These are phyloP conservation scores for Archaeoteleia sp. DNA, from an alignment of 2,888 invertebrate species.

Conservation along the genomic window DNA sequence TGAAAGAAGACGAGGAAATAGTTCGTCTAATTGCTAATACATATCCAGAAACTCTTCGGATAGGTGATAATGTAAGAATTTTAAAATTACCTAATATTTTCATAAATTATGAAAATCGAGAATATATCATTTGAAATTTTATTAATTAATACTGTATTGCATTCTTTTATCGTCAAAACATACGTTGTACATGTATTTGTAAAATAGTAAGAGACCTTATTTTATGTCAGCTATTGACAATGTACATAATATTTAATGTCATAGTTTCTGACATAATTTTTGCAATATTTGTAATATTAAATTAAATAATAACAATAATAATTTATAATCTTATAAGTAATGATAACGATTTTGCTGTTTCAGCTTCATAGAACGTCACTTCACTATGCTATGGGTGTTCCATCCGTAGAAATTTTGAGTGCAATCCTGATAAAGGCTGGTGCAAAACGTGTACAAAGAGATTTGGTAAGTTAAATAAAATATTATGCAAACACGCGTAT, in stretches of 20 bases:
- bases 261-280: background rate
- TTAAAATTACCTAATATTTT: slow-evolving; percentile 9
- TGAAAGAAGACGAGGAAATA: slow-evolving; percentile 88
- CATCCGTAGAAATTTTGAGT: slow-evolving; percentile 87
- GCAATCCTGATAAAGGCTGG: slow-evolving; percentile 88
- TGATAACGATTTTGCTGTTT: too few species aligned
- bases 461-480: slow-evolving; percentile 77
- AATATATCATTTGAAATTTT: too few species aligned
- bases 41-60: slow-evolving; percentile 83
- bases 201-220: too few species aligned
- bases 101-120: background rate
- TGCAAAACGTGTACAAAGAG: slow-evolving; percentile 88
- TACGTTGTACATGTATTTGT: too few species aligned
- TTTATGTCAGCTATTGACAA: too few species aligned
- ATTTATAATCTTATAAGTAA: background rate
- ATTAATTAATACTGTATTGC: too few species aligned
- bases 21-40: slow-evolving; percentile 85
- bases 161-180: too few species aligned
- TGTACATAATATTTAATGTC: too few species aligned
- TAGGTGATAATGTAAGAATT: slow-evolving; percentile 88
- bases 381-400: slow-evolving; percentile 94
- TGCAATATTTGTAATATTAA: background rate
- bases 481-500: background rate
- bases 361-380: slow-evolving; percentile 91
- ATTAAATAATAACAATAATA: background rate